phyloP scores from a whole-genome alignment of 2,888 invertebrate genomes.

The Cinara cedri region DNA sequence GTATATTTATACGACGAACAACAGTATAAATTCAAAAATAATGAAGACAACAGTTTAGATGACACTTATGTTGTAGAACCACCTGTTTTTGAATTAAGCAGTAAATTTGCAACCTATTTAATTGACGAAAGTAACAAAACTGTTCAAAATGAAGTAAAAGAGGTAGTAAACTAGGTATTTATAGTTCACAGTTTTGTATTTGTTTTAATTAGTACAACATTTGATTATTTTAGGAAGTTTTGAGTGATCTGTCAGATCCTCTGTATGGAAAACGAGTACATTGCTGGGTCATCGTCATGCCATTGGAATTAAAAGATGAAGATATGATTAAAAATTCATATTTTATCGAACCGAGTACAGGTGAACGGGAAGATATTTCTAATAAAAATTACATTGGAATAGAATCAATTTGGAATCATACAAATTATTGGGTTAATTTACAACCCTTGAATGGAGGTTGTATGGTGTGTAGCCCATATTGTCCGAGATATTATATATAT shows the following conservation, averaged over 20 bases:
- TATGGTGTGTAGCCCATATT: constrained; percentile 20
- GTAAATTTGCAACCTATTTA: constrained; percentile 1
- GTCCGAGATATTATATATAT: no score
- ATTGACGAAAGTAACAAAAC: constrained; percentile 8
- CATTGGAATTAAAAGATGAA: constrained; percentile 66
- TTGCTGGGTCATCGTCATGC: constrained; percentile 80
- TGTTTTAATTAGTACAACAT: no score
- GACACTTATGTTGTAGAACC: not conserved
- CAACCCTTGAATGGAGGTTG: constrained; percentile 51
- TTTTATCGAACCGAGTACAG: constrained; percentile 87
- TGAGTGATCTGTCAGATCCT: constrained; percentile 65
- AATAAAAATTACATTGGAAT: constrained; percentile 74
- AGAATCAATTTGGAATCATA: constrained; percentile 67
- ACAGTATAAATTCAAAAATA: no score
- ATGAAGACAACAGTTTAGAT: no score
- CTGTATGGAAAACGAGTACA: constrained; percentile 76
- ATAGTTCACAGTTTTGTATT: no score
- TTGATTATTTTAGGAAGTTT: not conserved
- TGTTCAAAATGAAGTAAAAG: not conserved
- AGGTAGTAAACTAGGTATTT: not conserved
- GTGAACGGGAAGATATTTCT: constrained; percentile 68
- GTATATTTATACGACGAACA: no score
- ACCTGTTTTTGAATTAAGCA: not conserved
- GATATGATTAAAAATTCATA: constrained; percentile 64
- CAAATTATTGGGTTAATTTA: constrained; percentile 67